Base-by-base conservation (phyloP, 2,888 invertebrate species). In the Saturnia japonica region DNA sequence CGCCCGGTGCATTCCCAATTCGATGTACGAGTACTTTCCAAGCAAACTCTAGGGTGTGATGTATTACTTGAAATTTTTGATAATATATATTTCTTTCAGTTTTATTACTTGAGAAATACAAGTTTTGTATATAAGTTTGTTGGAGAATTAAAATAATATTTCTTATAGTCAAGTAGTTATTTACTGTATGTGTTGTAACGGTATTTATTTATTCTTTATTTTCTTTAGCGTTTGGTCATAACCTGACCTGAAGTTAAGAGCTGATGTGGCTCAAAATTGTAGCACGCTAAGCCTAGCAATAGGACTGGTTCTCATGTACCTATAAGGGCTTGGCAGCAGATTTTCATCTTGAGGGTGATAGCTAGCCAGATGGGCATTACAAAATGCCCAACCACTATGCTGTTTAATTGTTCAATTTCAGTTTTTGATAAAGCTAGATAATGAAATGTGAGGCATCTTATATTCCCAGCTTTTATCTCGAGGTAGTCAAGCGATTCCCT, bases 1-100 rank as follows among this genome's bases (percentile, higher is more conserved):
- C 80, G 84, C 78, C 76, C 75, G 74, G 77, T 72, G 78, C 82
- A 82, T 87, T 83, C 82, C 80, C 80, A 76, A 84, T 85, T 80
- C 79, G 78, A 76, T 85, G 82, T 82, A 54, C 54, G 54, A n/a
- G 47, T 54, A 78, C 73, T 76, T 76, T 73, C 72, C 68, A 72
- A 77, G n/a, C 68, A n/a, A 75, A 73, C 71, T 40, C 76, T 74
- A 78, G 72, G 70, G 73, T 74, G 73, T 76, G 77, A 75, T 74
- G 73, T 73, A 71, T 72, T 77, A 74, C 71, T 54, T 62, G 51
- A 34, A 16, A 64, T 64, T 64, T 64, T 40, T 40, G 40, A 34
- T 64, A 64, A 64, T 40, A 40, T 64, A 64, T 40, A 19, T 40
- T 40, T 64, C 40, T 40, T 64, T 40, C 40, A 40, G n/a, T 64